Percentiles rank a stretch among this genome's conserved stretches.
These are phyloP conservation scores for Nomada lathburiana DNA, from an alignment of 2,888 invertebrate genomes.

Conservation along the genomic window DNA sequence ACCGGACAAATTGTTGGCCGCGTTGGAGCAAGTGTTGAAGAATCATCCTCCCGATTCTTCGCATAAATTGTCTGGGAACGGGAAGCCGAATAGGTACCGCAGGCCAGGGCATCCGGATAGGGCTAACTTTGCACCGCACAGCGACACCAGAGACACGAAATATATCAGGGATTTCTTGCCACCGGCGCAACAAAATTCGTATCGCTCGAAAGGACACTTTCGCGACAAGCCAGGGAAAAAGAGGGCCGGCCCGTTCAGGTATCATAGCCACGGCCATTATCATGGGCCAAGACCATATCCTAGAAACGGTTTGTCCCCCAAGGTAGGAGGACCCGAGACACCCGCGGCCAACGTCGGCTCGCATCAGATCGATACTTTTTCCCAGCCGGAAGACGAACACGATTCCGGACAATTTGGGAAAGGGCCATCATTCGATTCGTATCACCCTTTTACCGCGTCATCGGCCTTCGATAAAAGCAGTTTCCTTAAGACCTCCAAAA, in stretches of 20 bases:
- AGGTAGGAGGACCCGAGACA: constrained; percentile 68
- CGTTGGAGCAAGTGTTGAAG: constrained; percentile 78
- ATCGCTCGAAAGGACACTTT: constrained; percentile 76
- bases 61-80: constrained; percentile 61
- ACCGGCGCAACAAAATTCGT: constrained; percentile 75
- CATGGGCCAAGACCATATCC: constrained; percentile 62
- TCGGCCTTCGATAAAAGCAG: constrained; percentile 56
- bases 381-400: constrained; percentile 21
- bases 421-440: constrained; percentile 55
- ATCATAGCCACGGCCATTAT: constrained; percentile 33
- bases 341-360: constrained; percentile 68
- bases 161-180: constrained; percentile 75
- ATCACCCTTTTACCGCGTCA: constrained; percentile 74
- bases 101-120: constrained; percentile 41
- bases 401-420: constrained; percentile 58
- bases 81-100: constrained; percentile 62
- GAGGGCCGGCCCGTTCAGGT: constrained; percentile 66
- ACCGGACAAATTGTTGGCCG: constrained; percentile 73
- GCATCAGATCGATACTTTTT: not conserved
- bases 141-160: constrained; percentile 43
- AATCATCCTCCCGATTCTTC: constrained; percentile 70
- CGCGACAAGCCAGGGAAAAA: constrained; percentile 76
- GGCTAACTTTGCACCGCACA: not conserved
- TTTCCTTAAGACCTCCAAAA: constrained; percentile 7
- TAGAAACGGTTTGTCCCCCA: constrained; percentile 63